phyloP scores from a whole-genome alignment of 2,888 invertebrate species.

The Ditula angustiorana region DNA sequence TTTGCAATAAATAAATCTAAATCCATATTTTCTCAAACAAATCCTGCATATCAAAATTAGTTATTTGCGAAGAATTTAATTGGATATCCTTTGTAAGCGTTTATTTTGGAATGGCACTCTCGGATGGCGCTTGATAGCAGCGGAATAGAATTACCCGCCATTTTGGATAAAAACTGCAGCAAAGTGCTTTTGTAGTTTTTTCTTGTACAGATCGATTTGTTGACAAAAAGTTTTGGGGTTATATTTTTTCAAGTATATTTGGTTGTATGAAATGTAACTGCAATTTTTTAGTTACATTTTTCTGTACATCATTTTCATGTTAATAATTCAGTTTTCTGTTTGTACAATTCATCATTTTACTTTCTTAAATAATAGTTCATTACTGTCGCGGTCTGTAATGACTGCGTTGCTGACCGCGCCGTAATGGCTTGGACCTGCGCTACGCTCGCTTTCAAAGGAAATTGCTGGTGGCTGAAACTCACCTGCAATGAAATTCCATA shows the following conservation, averaged over 20 bases:
- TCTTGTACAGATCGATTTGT: conserved; percentile 40
- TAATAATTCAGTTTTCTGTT: no score
- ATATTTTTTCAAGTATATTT: neutral
- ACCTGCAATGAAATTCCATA: no score
- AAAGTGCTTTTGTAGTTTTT: conserved; percentile 65
- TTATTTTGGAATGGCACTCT: conserved; percentile 50
- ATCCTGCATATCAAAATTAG: neutral
- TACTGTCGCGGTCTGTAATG: no score
- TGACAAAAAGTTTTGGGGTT: neutral
- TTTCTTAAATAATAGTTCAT: no score
- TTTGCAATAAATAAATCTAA: no score
- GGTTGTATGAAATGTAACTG: neutral
- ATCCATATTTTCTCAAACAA: neutral
- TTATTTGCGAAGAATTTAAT: neutral
- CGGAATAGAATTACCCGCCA: conserved; percentile 68
- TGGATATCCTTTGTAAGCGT: neutral
- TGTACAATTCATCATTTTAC: no score
- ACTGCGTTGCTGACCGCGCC: no score
- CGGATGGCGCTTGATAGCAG: conserved; percentile 46
- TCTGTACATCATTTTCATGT: no score
- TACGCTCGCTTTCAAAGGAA: no score
- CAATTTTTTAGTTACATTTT: neutral
- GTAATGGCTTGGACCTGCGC: no score
- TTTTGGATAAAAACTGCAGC: conserved; percentile 60
- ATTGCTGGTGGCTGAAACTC: no score